Evolutionary conservation across 2,888 invertebrate species (phyloP).

Genomic region (Eudasyphora cyanicolor): DNA sequence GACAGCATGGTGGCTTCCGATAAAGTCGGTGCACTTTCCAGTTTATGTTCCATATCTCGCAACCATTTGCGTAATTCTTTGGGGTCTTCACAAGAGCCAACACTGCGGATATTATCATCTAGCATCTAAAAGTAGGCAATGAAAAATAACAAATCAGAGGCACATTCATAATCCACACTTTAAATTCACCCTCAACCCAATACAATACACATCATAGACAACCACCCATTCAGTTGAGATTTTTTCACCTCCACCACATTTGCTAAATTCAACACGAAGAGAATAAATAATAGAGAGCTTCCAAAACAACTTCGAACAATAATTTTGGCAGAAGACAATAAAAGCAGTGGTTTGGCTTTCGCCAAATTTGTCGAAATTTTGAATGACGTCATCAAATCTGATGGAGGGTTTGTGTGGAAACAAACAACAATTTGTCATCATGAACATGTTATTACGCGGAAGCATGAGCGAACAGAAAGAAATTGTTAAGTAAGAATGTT

Average conservation of each 20-base stretch:
- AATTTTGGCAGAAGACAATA: neutral
- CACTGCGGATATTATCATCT: slow-evolving; percentile 74
- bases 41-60: slow-evolving; percentile 90
- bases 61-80: slow-evolving; percentile 90
- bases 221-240: neutral
- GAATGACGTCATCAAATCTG: no score
- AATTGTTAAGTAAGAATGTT: no score
- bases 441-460: no score
- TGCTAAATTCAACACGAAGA: no score
- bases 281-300: no score
- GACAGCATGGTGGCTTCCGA: slow-evolving; percentile 86
- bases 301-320: neutral
- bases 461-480: no score
- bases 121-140: slow-evolving; percentile 72
- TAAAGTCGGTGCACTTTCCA: slow-evolving; percentile 86
- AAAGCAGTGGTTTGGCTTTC: no score
- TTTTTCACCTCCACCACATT: neutral
- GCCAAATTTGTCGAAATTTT: no score
- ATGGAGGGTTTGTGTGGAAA: no score
- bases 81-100: slow-evolving; percentile 77
- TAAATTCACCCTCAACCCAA: neutral
- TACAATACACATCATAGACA: neutral
- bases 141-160: neutral
- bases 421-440: no score
- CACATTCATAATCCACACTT: neutral